phyloP scores from a whole-genome alignment of 2,888 invertebrate species.

The Drosophila anomelani region DNA sequence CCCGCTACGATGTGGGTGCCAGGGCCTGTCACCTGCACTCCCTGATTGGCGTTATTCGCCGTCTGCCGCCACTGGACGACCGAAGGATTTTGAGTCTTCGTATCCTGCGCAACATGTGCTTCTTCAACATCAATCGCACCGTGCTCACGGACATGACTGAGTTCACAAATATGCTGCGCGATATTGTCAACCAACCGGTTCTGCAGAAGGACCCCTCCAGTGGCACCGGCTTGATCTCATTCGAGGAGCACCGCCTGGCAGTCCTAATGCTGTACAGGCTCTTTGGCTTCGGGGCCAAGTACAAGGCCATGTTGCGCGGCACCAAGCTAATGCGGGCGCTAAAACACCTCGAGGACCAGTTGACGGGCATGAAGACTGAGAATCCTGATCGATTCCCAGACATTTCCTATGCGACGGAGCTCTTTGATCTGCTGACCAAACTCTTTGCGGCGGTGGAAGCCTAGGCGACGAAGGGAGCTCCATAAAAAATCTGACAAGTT shows the following conservation, averaged over 20 bases:
- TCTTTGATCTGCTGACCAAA: constrained; percentile 27
- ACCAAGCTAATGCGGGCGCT: constrained; percentile 78
- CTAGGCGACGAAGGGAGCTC: neutral
- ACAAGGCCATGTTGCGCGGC: constrained; percentile 77
- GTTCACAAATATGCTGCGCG: constrained; percentile 67
- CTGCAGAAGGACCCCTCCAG: neutral
- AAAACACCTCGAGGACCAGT: constrained; percentile 58
- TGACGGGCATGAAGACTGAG: constrained; percentile 46
- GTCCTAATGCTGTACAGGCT: constrained; percentile 81
- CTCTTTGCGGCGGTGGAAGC: constrained; percentile 38
- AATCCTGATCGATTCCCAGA: constrained; percentile 34
- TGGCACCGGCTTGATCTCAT: constrained; percentile 34
- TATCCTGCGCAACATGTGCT: constrained; percentile 83
- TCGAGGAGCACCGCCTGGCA: constrained; percentile 78
- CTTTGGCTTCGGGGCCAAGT: constrained; percentile 81
- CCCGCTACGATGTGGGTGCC: constrained; percentile 81
- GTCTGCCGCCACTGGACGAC: constrained; percentile 45
- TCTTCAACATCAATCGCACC: constrained; percentile 76
- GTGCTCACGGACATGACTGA: constrained; percentile 72
- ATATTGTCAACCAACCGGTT: constrained; percentile 61
- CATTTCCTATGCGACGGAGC: constrained; percentile 43
- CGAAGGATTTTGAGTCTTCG: constrained; percentile 73
- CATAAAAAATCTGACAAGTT: constrained; percentile 9
- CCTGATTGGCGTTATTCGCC: constrained; percentile 71
- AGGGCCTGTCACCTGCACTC: constrained; percentile 72